These are phyloP conservation scores for Nymphalis urticae DNA, from an alignment of 2,888 invertebrate genomes.

Conservation along the genomic window DNA sequence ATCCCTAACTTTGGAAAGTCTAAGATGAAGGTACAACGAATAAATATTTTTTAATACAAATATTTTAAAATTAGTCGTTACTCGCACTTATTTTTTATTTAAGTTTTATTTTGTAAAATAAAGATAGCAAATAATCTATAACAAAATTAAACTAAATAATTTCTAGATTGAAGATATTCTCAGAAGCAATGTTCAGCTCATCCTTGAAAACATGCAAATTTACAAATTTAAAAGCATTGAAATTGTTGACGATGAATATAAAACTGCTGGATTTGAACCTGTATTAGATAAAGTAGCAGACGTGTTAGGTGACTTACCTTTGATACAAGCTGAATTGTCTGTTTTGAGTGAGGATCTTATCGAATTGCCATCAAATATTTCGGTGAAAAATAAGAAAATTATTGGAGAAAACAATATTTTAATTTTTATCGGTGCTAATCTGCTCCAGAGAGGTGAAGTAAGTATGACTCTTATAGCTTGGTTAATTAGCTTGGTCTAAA, in stretches of 20 bases:
- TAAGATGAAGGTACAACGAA: conserved; percentile 62
- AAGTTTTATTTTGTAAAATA: neutral
- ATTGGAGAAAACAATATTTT: conserved; percentile 75
- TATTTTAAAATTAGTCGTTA: no score
- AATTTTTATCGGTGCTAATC: conserved; percentile 76
- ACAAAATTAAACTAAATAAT: no score
- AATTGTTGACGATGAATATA: conserved; percentile 75
- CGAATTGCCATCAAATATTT: conserved; percentile 75
- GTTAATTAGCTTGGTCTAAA: no score
- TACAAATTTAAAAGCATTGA: conserved; percentile 84
- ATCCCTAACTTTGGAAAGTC: conserved; percentile 81
- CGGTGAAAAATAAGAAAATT: conserved; percentile 83
- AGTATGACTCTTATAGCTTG: conserved; percentile 36
- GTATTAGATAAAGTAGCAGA: conserved; percentile 80
- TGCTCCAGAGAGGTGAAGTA: conserved; percentile 75
- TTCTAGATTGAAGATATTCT: conserved; percentile 76
- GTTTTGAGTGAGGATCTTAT: conserved; percentile 78
- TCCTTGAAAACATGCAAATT: conserved; percentile 85
- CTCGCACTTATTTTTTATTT: no score
- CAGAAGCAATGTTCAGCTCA: conserved; percentile 84
- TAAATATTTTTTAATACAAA: neutral
- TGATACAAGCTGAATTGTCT: conserved; percentile 85
- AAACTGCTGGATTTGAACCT: conserved; percentile 69
- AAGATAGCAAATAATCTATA: no score
- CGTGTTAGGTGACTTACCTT: conserved; percentile 84